These are phyloP conservation scores for Siderastrea siderea DNA, from an alignment of 92 coral and sea anemone genomes.

Conservation along the genomic window DNA sequence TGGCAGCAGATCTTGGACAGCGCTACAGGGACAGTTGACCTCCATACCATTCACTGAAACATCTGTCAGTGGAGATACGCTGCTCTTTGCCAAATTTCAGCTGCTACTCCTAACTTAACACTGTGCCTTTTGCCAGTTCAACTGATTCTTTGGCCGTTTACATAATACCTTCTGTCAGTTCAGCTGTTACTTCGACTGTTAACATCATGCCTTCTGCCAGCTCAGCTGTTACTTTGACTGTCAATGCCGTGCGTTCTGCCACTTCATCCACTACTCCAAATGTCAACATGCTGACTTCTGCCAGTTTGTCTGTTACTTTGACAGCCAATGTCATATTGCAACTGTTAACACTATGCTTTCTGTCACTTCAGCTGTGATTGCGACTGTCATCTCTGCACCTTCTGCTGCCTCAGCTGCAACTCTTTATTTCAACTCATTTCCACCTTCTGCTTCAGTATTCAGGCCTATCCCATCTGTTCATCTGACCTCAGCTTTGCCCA, in stretches of 20 bases:
- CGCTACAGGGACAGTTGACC: background rate
- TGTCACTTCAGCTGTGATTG: background rate
- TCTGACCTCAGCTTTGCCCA: background rate
- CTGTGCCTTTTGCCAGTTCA: too few species aligned
- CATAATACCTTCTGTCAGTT: too few species aligned
- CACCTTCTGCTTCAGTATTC: background rate
- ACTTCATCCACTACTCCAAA: background rate
- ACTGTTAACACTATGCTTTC: background rate
- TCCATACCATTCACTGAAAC: background rate
- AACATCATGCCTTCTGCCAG: background rate
- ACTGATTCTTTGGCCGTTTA: too few species aligned
- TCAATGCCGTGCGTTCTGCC: background rate
- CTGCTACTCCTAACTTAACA: background rate
- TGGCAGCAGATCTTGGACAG: constrained; percentile 4
- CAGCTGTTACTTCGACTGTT: too few species aligned
- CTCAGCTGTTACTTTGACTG: background rate
- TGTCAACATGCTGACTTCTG: background rate
- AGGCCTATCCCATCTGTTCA: background rate
- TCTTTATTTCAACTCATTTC: background rate
- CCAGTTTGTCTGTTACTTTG: background rate
- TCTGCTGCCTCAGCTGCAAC: background rate
- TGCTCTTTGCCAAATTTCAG: background rate
- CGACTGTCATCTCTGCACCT: background rate
- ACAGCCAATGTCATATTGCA: background rate
- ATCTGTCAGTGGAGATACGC: background rate